These are phyloP conservation scores for Rhipidura dahli DNA, from an alignment of 2,113 vertebrate genomes.

Conservation along the genomic window DNA sequence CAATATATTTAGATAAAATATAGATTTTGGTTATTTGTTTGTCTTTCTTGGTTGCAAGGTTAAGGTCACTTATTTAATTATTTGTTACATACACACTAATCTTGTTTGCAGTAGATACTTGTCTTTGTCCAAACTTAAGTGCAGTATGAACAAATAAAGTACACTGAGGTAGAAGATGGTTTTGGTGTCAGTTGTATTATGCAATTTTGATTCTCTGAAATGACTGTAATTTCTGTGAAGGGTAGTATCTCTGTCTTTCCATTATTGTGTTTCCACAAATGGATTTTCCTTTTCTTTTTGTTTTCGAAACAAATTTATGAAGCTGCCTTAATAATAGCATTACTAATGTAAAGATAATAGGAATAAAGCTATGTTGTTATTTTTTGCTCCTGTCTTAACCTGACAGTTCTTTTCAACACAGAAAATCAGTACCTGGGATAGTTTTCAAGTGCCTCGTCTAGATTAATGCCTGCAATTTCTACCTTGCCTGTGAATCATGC, in stretches of 20 bases:
- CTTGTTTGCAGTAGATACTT: neutral
- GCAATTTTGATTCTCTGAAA: neutral
- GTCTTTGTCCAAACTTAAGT: neutral
- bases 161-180: neutral
- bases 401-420: neutral
- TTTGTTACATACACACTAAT: neutral
- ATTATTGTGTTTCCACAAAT: neutral
- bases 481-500: slow-evolving; percentile 15
- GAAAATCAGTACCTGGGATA: neutral
- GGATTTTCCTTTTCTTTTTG: neutral
- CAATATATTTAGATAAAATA: neutral
- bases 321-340: neutral
- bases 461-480: slow-evolving; percentile 7
- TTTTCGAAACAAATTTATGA: neutral
- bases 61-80: neutral
- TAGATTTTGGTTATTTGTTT: neutral
- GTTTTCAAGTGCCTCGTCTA: neutral
- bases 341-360: neutral
- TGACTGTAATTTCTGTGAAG: neutral
- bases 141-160: neutral
- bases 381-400: neutral
- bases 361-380: neutral
- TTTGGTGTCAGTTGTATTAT: neutral
- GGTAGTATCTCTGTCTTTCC: neutral
- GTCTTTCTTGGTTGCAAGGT: neutral